Evolutionary conservation across 2,797 vertebrate species (phyloP).

Genomic region (Erithacus rubecula): DNA sequence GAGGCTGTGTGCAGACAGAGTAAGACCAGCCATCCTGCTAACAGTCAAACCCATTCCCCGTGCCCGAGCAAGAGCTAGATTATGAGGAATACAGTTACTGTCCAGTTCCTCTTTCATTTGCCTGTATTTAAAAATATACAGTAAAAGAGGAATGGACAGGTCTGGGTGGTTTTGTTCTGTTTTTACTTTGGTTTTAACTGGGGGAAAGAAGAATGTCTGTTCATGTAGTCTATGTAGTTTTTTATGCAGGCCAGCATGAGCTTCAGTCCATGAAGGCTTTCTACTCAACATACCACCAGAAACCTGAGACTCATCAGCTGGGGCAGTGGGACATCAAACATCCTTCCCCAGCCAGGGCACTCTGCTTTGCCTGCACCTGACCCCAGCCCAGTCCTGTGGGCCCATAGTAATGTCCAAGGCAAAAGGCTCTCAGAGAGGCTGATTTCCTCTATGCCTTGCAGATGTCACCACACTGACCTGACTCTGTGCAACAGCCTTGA

Average conservation of each 20-base stretch:
- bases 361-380: neutral
- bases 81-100: constrained; percentile 3
- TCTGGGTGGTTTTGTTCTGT: constrained; percentile 18
- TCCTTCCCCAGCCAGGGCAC: neutral
- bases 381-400: neutral
- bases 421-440: neutral
- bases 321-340: neutral
- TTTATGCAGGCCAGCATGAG: neutral
- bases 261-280: neutral
- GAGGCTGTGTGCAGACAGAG: neutral
- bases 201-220: neutral
- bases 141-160: constrained; percentile 68
- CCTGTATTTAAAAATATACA: constrained; percentile 23
- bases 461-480: neutral
- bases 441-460: neutral
- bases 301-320: neutral
- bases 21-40: neutral
- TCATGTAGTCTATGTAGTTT: neutral
- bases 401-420: neutral
- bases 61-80: neutral
- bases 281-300: neutral
- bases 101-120: constrained; percentile 58
- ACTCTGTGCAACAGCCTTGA: neutral
- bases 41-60: neutral
- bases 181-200: constrained; percentile 13